Evolutionary conservation across 2,113 vertebrate species (phyloP), one percentile per base, ranked within the genome.

Genomic region (Tursiops truncatus): DNA sequence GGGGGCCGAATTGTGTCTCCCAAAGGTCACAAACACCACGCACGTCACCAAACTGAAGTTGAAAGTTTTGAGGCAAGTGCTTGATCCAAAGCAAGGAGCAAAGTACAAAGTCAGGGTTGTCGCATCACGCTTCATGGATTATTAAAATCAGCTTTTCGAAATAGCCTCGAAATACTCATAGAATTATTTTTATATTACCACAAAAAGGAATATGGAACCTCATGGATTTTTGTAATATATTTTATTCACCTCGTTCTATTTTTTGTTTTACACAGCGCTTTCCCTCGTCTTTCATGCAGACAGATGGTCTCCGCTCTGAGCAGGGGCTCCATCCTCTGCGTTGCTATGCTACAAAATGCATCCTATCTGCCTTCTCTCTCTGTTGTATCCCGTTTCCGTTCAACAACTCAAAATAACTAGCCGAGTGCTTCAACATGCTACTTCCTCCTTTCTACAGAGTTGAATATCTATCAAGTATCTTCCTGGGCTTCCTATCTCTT

Each of bases 401-500:
- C 98, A 98, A 95, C 98, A 97, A 98, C 99, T 99, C 99, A 99
- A 99, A 99, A 99, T 99, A 99, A 98, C 99, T 98, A 97, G 98
- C 97, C 97, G 92, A 98, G 98, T 98, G 98, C 98, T 98, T 98
- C 98, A 98, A 92, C 98, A 97, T 96, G 98, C 99, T 98, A 98
- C 99, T 99, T 99, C 99, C 99, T 99, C 98, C 99, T 99, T 98
- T 99, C 97, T 98, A 94, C 98, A 88, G 98, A 98, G 98, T 98
- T 99, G 98, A 99, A 99, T 99, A 99, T 99, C 99, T 98, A 99
- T 99, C 99, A 99, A 99, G 98, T 98, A 98, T 99, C 98, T 99
- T 99, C 98, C 98, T 98, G 98, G 98, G 99, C 98, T 99, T 99
- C 99, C 99, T 99, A 99, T 99, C 99, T 99, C 98, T 99, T 99